These are phyloP conservation scores for Macaria liturata DNA, from an alignment of 2,888 invertebrate species.

Conservation along the genomic window DNA sequence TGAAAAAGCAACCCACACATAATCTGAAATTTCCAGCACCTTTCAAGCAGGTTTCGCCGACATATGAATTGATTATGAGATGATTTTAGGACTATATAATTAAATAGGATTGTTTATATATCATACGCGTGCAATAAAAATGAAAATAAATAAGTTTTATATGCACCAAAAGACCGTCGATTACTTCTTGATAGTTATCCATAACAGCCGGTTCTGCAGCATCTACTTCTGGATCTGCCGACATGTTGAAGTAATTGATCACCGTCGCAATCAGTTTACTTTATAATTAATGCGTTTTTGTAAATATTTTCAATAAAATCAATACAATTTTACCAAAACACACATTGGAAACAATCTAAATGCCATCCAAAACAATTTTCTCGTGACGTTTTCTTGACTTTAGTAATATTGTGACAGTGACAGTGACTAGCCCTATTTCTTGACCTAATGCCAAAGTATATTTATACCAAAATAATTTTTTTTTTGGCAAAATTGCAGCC, in stretches of 20 bases:
- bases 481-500: no score
- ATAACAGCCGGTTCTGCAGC: slow-evolving; percentile 35
- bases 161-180: slow-evolving; percentile 60
- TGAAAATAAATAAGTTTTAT: not conserved
- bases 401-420: not conserved
- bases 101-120: no score
- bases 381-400: not conserved
- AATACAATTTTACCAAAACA: slow-evolving; percentile 4
- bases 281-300: not conserved
- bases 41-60: no score
- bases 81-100: no score
- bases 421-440: not conserved
- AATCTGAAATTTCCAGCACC: no score
- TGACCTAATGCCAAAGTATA: no score
- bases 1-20: no score
- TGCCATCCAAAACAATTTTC: not conserved
- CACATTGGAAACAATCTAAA: slow-evolving; percentile 1
- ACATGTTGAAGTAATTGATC: slow-evolving; percentile 4
- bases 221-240: slow-evolving; percentile 53
- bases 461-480: no score
- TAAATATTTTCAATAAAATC: slow-evolving; percentile 3
- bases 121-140: no score
- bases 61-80: no score
- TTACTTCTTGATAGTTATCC: slow-evolving; percentile 54
- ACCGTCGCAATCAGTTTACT: not conserved